These are phyloP conservation scores for Macrocentrus cingulum DNA, from an alignment of 1,140 invertebrate genomes.

Conservation along the genomic window DNA sequence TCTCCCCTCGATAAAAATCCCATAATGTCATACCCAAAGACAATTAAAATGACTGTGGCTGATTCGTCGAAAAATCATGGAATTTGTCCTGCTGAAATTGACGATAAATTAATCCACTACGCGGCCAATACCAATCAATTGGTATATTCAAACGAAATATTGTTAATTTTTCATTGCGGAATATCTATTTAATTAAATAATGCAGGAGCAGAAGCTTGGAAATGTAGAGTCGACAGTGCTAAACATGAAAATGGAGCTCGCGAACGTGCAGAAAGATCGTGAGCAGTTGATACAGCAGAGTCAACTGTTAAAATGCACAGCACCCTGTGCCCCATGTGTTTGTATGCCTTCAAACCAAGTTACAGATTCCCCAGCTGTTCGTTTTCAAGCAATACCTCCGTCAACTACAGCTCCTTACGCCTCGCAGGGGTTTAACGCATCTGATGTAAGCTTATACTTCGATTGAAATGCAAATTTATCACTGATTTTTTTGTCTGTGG, in stretches of 20 bases:
- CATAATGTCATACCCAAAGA: slow-evolving; percentile 27
- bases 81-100: slow-evolving; percentile 41
- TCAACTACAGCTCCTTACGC: not conserved
- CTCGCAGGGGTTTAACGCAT: not conserved
- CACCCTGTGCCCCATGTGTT: slow-evolving; percentile 41
- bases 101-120: slow-evolving; percentile 33
- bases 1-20: slow-evolving; percentile 13
- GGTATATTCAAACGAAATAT: slow-evolving; percentile 20
- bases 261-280: slow-evolving; percentile 62
- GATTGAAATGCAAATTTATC: slow-evolving; percentile 12
- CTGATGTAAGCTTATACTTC: slow-evolving; percentile 7
- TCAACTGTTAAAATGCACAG: slow-evolving; percentile 53
- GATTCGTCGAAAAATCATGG: slow-evolving; percentile 24
- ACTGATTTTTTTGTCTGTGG: slow-evolving; percentile 28
- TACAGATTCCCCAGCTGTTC: not conserved
- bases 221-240: slow-evolving; percentile 66
- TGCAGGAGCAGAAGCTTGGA: slow-evolving; percentile 63
- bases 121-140: slow-evolving; percentile 42
- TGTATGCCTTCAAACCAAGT: slow-evolving; percentile 29
- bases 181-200: slow-evolving; percentile 7
- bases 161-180: not conserved
- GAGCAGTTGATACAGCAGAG: slow-evolving; percentile 60
- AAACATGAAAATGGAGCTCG: slow-evolving; percentile 63
- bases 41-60: not conserved
- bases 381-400: not conserved